A percentile compares a stretch with the other conserved stretches of the same genome.
phyloP scores from a whole-genome alignment of 2,888 invertebrate species.

The Sminthurinus aureus region DNA sequence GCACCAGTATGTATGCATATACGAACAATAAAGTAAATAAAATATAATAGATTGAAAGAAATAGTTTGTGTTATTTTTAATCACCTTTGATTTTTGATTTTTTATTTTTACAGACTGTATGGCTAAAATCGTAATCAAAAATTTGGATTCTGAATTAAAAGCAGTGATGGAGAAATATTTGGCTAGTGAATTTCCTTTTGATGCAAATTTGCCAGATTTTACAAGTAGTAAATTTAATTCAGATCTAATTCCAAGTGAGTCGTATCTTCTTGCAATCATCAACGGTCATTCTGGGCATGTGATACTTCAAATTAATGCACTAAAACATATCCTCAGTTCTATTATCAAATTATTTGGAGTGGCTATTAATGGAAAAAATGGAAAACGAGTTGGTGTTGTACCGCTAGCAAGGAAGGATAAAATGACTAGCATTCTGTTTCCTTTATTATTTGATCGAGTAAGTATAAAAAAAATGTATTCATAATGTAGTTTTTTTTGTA shows the following conservation, averaged over 20 bases:
- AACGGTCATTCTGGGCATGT: slow-evolving; percentile 66
- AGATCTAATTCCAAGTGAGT: slow-evolving; percentile 84
- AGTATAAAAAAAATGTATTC: no score
- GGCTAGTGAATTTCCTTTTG: slow-evolving; percentile 51
- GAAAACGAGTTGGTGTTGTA: slow-evolving; percentile 47
- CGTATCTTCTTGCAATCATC: slow-evolving; percentile 79
- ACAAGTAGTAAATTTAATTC: slow-evolving; percentile 50
- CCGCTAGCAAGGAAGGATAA: slow-evolving; percentile 48
- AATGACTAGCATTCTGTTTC: slow-evolving; percentile 48
- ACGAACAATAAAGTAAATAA: no score
- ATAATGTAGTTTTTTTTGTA: no score
- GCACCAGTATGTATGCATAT: no score
- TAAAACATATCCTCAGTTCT: slow-evolving; percentile 73
- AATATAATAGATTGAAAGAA: no score
- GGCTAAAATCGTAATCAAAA: slow-evolving; percentile 50
- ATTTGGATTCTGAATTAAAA: slow-evolving; percentile 53
- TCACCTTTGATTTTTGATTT: no score
- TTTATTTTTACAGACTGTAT: no score
- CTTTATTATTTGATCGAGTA: slow-evolving; percentile 55
- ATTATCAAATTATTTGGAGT: slow-evolving; percentile 69
- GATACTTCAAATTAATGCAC: slow-evolving; percentile 63
- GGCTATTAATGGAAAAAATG: slow-evolving; percentile 61
- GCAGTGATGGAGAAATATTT: slow-evolving; percentile 50
- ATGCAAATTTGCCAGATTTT: slow-evolving; percentile 50
- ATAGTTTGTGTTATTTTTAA: no score